These are phyloP conservation scores for Coracopsis vasa DNA, from an alignment of 2,113 vertebrate genomes.

Conservation along the genomic window DNA sequence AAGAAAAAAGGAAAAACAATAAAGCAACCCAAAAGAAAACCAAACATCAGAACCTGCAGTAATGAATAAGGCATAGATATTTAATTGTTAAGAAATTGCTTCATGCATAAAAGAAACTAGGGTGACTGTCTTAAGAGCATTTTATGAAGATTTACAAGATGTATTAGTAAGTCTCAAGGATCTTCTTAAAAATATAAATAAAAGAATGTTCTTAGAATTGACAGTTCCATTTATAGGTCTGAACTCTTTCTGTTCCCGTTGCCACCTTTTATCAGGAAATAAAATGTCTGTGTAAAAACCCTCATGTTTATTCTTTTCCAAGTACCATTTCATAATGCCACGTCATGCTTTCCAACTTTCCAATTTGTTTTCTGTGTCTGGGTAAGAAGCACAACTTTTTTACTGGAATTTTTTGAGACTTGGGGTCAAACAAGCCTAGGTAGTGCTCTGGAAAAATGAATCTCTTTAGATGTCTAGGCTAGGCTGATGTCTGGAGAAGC, in stretches of 20 bases:
- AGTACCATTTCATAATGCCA: background rate
- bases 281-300: background rate
- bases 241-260: background rate
- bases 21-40: background rate
- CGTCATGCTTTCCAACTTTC: background rate
- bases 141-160: background rate
- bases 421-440: background rate
- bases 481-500: background rate
- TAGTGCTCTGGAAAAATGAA: background rate
- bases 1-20: rapidly evolving
- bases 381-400: background rate
- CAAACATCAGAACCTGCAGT: background rate
- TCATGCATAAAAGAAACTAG: background rate
- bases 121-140: background rate
- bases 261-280: background rate
- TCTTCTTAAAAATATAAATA: background rate
- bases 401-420: background rate
- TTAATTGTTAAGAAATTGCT: background rate
- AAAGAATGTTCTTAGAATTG: background rate
- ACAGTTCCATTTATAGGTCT: background rate
- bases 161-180: background rate
- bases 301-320: background rate
- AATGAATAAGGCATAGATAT: background rate
- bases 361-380: background rate
- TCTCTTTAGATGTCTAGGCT: background rate